Base-by-base conservation (phyloP, 23 tunicate species). In the Halocynthia aurantium region DNA sequence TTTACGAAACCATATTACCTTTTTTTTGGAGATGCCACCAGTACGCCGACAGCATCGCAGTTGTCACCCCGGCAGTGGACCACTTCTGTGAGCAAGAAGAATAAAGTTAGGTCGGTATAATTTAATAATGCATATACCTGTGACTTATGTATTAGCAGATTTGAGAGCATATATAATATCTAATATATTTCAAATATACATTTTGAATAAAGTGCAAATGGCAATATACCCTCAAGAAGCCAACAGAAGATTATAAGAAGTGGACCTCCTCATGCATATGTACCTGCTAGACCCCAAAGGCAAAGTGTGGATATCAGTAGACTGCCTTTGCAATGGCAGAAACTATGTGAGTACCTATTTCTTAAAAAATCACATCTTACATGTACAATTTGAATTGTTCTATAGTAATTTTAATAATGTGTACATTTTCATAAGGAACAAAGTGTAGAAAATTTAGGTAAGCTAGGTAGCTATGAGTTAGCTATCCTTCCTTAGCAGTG, bases 311-410 rank as follows among this genome's bases (percentile, higher is more conserved):
- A 77, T 17, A 55, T 75, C 7, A 50, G 75, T 10, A 55, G 50
- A 15, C 20, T 84, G 68, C 88, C 88, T 7, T 61, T 84, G 22
- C 88, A 84, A 51, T 84, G 88, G 88, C 88, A 84, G 58, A 84
- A 77, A 76, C 65, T 84, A 58, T 69, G 88, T 84, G 51, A 84
- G 88, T 77, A 12, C 40, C 5, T 22, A 9, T 8, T 70, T 31
- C 78, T 10, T 40, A 51, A 15, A 8, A 70, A 51, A 10, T 72
- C n/a, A n/a, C n/a, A n/a, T n/a, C n/a, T n/a, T n/a, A n/a, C n/a
- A n/a, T n/a, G n/a, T 31, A 31, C 44, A 31, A 31, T 31, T 31
- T 0, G 4, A 31, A 31, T 31, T 31, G 44, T 31, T 31, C 44
- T 31, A 0, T 31, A 31, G 44, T 31, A 31, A 31, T 31, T 31